Percentiles rank a stretch among this genome's conserved stretches.
These are phyloP conservation scores for Rosalia funebris DNA, from an alignment of 2,888 invertebrate genomes.

Conservation along the genomic window DNA sequence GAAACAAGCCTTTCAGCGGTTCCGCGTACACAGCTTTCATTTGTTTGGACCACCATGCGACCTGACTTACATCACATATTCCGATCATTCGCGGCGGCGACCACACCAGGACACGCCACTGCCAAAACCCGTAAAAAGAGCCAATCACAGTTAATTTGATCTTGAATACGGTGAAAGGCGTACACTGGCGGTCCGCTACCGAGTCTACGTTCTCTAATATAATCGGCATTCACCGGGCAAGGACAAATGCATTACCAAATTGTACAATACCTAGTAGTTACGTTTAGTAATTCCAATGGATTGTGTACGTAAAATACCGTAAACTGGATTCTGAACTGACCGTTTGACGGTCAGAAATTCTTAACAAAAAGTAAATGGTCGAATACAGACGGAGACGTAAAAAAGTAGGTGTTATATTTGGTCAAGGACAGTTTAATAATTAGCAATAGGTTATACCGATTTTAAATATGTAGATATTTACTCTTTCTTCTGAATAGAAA, in stretches of 20 bases:
- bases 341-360: conserved; percentile 12
- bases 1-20: background rate
- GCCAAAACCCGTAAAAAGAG: conserved; percentile 25
- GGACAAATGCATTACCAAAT: conserved; percentile 27
- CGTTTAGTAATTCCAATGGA: conserved; percentile 16
- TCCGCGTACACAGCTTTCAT: background rate
- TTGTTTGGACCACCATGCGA: background rate
- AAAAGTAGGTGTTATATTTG: conserved; percentile 4
- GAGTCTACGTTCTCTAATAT: conserved; percentile 23
- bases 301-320: background rate
- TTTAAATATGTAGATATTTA: no score
- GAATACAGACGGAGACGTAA: conserved; percentile 5
- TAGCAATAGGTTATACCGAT: conserved; percentile 14
- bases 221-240: conserved; percentile 25
- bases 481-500: no score
- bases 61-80: background rate
- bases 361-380: conserved; percentile 4
- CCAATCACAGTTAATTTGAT: conserved; percentile 28
- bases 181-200: conserved; percentile 18
- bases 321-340: background rate
- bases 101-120: conserved; percentile 27
- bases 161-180: conserved; percentile 27
- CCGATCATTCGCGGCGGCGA: conserved; percentile 13
- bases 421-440: conserved; percentile 13
- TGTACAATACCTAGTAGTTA: conserved; percentile 5